These are phyloP conservation scores for Myrmophylax atrothorax DNA, from an alignment of 2,113 vertebrate genomes.

Conservation along the genomic window DNA sequence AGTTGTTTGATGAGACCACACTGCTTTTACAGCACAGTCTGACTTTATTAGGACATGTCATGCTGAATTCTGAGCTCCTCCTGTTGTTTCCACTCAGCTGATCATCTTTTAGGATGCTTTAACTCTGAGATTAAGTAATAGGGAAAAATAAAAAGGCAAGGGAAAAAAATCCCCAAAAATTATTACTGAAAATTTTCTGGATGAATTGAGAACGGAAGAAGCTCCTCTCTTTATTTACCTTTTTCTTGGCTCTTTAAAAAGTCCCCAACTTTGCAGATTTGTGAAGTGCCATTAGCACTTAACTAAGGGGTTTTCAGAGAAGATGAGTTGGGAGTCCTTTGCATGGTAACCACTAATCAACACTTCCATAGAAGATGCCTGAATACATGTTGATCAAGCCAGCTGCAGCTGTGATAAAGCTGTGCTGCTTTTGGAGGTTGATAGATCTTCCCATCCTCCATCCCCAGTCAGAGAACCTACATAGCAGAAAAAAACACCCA, in stretches of 20 bases:
- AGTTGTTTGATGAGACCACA: background rate
- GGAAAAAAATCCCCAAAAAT: rapidly evolving
- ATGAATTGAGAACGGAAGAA: background rate
- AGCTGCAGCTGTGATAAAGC: constrained; percentile 25
- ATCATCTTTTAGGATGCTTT: background rate
- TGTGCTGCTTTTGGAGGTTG: background rate
- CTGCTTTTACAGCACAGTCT: background rate
- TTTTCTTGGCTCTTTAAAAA: background rate
- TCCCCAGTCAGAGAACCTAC: background rate
- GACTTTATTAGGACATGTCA: background rate
- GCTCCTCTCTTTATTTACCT: background rate
- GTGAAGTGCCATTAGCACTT: background rate
- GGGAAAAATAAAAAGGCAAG: too few relatives aligned
- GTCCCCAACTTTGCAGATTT: background rate
- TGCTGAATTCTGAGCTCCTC: background rate
- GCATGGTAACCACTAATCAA: background rate
- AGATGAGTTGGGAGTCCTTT: background rate
- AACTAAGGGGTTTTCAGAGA: background rate
- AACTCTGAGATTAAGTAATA: background rate
- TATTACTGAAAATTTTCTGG: background rate
- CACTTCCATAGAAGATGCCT: background rate
- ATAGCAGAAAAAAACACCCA: background rate
- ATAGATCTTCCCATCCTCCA: background rate
- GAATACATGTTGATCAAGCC: constrained; percentile 34
- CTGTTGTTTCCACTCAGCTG: background rate